Evolutionary conservation across 1,140 invertebrate genomes (phyloP).

Genomic region (Latrodectus geometricus): DNA sequence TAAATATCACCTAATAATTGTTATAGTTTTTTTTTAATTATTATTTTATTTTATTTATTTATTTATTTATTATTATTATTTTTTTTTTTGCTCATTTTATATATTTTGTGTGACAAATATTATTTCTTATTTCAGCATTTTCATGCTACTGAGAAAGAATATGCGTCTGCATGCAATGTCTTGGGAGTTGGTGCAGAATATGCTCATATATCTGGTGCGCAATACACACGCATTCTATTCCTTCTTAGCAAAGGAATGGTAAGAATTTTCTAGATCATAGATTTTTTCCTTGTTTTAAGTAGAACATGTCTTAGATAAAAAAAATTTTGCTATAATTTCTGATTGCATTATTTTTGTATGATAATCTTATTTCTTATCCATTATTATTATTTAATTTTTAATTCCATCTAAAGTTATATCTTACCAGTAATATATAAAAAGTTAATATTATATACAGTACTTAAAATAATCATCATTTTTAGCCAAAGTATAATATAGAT

Average conservation of each 20-base stretch:
- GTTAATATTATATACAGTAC: no score
- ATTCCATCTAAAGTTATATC: no score
- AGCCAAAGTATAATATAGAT: no score
- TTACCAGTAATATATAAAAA: no score
- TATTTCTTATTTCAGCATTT: slow-evolving; percentile 80
- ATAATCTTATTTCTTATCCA: no score
- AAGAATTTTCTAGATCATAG: slow-evolving; percentile 65
- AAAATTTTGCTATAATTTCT: no score
- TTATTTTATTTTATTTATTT: slow-evolving; percentile 8
- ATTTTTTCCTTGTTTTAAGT: no score
- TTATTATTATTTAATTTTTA: no score
- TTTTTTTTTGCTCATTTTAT: slow-evolving; percentile 53
- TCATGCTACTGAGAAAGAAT: slow-evolving; percentile 91
- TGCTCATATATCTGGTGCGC: slow-evolving; percentile 89
- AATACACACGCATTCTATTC: slow-evolving; percentile 93
- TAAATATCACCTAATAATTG: no score
- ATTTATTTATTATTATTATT: neutral
- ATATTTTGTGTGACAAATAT: neutral
- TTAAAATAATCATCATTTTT: no score
- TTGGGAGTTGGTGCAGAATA: slow-evolving; percentile 94
- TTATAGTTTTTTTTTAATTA: slow-evolving; percentile 54
- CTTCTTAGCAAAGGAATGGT: slow-evolving; percentile 95
- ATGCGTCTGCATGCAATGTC: slow-evolving; percentile 86
- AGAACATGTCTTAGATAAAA: no score
- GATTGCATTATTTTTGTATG: no score